These are phyloP conservation scores for Smittia sp. DNA, from an alignment of 2,888 invertebrate genomes.

Conservation along the genomic window DNA sequence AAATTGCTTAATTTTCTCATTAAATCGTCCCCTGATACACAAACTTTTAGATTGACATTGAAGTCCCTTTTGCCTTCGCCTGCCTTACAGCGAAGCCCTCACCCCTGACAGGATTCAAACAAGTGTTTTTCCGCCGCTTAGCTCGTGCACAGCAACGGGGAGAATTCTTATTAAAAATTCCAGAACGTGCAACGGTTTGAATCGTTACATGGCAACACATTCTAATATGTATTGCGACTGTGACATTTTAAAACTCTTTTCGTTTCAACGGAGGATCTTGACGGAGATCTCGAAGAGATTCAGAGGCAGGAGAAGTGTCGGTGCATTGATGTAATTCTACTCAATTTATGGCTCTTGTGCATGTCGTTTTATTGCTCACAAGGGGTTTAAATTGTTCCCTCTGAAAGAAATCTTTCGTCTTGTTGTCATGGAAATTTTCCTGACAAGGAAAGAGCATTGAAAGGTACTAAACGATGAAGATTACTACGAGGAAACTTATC, in stretches of 20 bases:
- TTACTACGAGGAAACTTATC: not conserved
- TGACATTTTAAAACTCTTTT: too few species aligned
- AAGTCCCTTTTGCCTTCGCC: not conserved
- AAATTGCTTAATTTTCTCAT: not conserved
- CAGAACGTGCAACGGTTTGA: not conserved
- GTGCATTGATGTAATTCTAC: too few species aligned
- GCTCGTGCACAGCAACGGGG: too few species aligned
- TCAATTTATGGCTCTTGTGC: not conserved
- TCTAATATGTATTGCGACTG: not conserved
- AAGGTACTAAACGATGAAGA: not conserved
- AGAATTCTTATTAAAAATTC: not conserved
- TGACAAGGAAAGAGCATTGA: not conserved
- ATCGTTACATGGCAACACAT: not conserved
- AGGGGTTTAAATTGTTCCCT: not conserved
- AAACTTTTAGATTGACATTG: slow-evolving; percentile 1
- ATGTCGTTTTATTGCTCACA: not conserved
- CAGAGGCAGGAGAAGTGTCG: too few species aligned
- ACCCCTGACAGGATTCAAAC: not conserved
- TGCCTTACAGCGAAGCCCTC: not conserved
- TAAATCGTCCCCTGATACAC: slow-evolving; percentile 1
- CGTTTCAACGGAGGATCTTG: too few species aligned
- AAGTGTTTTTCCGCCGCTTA: not conserved
- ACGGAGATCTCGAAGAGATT: too few species aligned
- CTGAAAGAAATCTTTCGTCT: not conserved
- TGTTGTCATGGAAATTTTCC: slow-evolving; percentile 12